A percentile compares a stretch with the other conserved stretches of the same genome.
Evolutionary conservation across 1,140 invertebrate species (phyloP).

Genomic region (Zaprionus ornatus): DNA sequence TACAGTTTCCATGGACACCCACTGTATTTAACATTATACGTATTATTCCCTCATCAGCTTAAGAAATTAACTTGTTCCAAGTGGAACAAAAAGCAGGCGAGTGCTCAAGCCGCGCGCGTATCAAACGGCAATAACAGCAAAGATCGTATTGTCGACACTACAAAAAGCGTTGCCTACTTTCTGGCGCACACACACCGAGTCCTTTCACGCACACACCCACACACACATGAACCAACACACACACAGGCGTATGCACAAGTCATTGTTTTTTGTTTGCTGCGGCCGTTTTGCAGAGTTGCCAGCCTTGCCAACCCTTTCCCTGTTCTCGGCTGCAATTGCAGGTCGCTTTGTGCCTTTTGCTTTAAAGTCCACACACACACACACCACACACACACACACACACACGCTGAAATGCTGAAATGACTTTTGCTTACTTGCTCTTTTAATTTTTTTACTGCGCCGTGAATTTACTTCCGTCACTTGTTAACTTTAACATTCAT

Average conservation of each 20-base stretch:
- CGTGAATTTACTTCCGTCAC: conserved; percentile 74
- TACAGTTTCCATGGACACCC: not conserved
- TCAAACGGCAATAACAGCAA: conserved; percentile 5
- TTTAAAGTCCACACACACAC: conserved; percentile 5
- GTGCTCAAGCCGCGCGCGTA: not conserved
- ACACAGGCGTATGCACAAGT: conserved; percentile 1
- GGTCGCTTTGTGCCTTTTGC: not conserved
- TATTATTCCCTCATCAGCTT: not conserved
- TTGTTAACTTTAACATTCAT: conserved; percentile 77
- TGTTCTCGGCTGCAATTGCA: conserved; percentile 6
- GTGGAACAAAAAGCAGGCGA: not conserved
- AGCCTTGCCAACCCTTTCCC: conserved; percentile 3
- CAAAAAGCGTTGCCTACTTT: conserved; percentile 9
- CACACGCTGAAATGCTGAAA: conserved; percentile 40
- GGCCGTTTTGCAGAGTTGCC: not conserved
- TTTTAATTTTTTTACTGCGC: conserved; percentile 62
- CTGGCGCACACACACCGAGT: not conserved
- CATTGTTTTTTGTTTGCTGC: conserved; percentile 5
- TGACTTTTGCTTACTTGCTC: conserved; percentile 68
- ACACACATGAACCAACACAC: not conserved
- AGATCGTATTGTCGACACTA: not conserved
- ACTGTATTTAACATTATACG: not conserved
- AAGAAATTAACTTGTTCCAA: conserved; percentile 1
- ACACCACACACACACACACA: not conserved
- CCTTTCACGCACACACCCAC: not conserved